Percentiles rank a stretch among this genome's conserved stretches.
Conservation (phyloP, 1,140 invertebrate genomes). For the Ylistrum balloti region DNA sequence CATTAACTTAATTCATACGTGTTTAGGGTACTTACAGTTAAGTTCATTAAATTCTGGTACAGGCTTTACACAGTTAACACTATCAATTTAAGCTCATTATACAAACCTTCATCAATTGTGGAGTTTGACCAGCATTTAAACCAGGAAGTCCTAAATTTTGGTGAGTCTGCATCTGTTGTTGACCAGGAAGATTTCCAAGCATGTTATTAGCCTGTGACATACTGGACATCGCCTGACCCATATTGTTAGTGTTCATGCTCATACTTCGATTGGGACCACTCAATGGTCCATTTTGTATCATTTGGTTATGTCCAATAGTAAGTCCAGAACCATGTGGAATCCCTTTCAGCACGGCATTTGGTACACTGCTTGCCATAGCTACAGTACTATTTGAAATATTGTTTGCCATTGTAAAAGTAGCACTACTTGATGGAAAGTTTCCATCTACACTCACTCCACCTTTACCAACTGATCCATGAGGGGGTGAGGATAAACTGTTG, state of each 20-base stretch:
- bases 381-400: constrained; percentile 52
- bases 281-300: constrained; percentile 24
- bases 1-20: no score
- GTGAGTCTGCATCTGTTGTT: constrained; percentile 65
- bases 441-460: constrained; percentile 49
- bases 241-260: constrained; percentile 53
- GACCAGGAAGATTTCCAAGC: constrained; percentile 62
- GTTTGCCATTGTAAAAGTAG: constrained; percentile 61
- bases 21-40: no score
- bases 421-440: constrained; percentile 68
- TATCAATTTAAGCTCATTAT: no score
- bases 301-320: constrained; percentile 27
- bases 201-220: constrained; percentile 69
- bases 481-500: constrained; percentile 71
- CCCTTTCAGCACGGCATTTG: not conserved
- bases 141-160: constrained; percentile 73
- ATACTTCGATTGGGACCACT: constrained; percentile 52
- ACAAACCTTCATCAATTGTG: constrained; percentile 71
- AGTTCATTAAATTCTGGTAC: no score
- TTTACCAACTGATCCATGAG: constrained; percentile 63
- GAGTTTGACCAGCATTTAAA: constrained; percentile 68
- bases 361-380: constrained; percentile 44
- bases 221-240: constrained; percentile 61
- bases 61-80: no score
- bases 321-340: constrained; percentile 29